Conservation (phyloP, 1,140 invertebrate species). For the Conopomorpha cramerella region DNA sequence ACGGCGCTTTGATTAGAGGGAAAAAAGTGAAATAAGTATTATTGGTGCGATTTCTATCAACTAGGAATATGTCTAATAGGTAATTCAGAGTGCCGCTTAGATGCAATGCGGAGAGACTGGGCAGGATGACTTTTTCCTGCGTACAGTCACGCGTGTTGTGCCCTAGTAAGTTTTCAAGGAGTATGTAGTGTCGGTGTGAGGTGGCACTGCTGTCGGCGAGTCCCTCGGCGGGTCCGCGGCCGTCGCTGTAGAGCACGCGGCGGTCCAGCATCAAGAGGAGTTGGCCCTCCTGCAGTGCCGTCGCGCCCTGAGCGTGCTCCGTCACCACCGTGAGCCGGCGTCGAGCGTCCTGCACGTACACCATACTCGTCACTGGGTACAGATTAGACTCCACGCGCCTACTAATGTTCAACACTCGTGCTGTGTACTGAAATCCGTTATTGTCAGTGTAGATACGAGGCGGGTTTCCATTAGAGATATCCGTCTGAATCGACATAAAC, state of each 20-base stretch:
- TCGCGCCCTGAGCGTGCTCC: constrained; percentile 83
- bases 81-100: not conserved
- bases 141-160: too few species aligned
- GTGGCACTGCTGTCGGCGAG: constrained; percentile 84
- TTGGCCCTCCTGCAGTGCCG: constrained; percentile 79
- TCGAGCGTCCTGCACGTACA: constrained; percentile 80
- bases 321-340: constrained; percentile 76
- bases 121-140: not conserved
- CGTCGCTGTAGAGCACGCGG: constrained; percentile 83
- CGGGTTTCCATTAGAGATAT: constrained; percentile 69
- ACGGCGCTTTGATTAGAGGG: not conserved
- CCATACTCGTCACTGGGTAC: constrained; percentile 83
- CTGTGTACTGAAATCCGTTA: constrained; percentile 77
- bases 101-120: not conserved
- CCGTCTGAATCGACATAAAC: constrained; percentile 81
- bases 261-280: constrained; percentile 89
- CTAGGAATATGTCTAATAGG: not conserved
- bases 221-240: constrained; percentile 86
- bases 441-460: constrained; percentile 84
- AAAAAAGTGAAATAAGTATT: too few species aligned
- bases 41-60: not conserved
- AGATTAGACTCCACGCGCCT: constrained; percentile 82
- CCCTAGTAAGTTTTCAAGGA: constrained; percentile 68
- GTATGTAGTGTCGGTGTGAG: constrained; percentile 77
- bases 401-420: constrained; percentile 19